Base-by-base conservation (phyloP, 2,888 invertebrate species). In the Cephus sareptanus region DNA sequence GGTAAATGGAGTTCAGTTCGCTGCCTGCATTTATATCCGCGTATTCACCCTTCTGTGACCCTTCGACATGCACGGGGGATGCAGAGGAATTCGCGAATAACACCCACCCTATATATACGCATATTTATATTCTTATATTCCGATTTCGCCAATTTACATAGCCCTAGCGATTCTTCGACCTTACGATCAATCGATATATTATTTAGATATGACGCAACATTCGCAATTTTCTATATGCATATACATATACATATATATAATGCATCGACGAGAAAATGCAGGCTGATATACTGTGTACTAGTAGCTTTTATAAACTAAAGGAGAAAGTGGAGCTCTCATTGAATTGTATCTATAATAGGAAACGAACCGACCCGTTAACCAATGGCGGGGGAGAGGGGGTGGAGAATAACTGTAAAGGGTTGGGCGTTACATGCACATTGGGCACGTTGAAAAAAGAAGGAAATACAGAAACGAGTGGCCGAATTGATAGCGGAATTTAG, bases 401-500 rank as follows among this genome's bases (percentile, higher is more conserved):
- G 23, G 56, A 56, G 56, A 56, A 23, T 56, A 23, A 15, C 56
- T 56, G 56, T 56, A 56, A 56, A 56, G 56, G 56, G 56, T 56
- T 56, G 56, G 56, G 56, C 56, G 23, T 56, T 56, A 56, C 56
- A 56, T 56, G 56, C 56, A 56, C 56, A 56, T 56, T 56, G 56
- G 56, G 56, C 56, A 56, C 56, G 9, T 56, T 23, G 56, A 31
- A 31, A 34, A 71, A 71, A 71, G 30, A 76, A 73, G 73, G 76
- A 73, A 76, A 76, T 71, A 76, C 76, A 69, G 79, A 81, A 84
- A 80, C 83, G 84, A 81, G 85, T 83, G 82, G 82, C 83, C 81
- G 79, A 84, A 80, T 83, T 82, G 84, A 85, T 83, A 83, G 83
- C 84, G 79, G 82, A 82, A 84, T 83, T 83, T 82, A 82, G 85